A percentile compares a stretch with the other conserved stretches of the same genome.
These are phyloP conservation scores for Megatriorchis doriae DNA, from an alignment of 2,113 vertebrate genomes.

Conservation along the genomic window DNA sequence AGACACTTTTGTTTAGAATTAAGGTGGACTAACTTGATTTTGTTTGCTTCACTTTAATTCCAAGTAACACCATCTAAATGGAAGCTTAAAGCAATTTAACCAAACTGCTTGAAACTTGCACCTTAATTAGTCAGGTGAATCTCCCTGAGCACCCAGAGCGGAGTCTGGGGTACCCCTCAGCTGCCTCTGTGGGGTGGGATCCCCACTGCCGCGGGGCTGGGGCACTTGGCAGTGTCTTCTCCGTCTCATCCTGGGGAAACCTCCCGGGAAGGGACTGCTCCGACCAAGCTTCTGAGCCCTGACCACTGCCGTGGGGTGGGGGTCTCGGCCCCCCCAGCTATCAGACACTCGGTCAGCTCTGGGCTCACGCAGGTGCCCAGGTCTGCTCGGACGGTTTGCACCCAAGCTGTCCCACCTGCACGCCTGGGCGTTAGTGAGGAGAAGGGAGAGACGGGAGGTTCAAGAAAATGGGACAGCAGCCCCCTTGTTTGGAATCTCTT, in stretches of 20 bases:
- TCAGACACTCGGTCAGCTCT: not conserved
- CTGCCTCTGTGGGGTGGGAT: not conserved
- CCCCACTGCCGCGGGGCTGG: accelerated
- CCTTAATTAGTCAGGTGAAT: not conserved
- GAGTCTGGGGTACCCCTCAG: not conserved
- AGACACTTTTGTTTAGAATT: not conserved
- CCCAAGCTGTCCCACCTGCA: not conserved
- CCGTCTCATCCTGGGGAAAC: not conserved
- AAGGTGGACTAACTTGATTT: not conserved
- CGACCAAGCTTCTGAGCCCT: not conserved
- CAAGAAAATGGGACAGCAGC: not conserved
- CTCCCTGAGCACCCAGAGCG: not conserved
- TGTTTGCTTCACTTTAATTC: not conserved
- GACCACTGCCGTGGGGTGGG: not conserved
- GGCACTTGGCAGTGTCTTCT: no score
- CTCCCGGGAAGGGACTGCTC: not conserved
- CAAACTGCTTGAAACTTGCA: not conserved
- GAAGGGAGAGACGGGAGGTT: not conserved
- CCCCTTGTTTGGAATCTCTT: not conserved
- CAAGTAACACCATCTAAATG: not conserved
- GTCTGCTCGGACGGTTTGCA: not conserved
- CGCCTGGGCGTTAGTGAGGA: accelerated
- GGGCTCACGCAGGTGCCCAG: not conserved
- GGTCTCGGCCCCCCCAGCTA: not conserved
- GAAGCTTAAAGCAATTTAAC: not conserved